Conservation (phyloP, 1,140 invertebrate genomes). For the Drosophila repleta region DNA sequence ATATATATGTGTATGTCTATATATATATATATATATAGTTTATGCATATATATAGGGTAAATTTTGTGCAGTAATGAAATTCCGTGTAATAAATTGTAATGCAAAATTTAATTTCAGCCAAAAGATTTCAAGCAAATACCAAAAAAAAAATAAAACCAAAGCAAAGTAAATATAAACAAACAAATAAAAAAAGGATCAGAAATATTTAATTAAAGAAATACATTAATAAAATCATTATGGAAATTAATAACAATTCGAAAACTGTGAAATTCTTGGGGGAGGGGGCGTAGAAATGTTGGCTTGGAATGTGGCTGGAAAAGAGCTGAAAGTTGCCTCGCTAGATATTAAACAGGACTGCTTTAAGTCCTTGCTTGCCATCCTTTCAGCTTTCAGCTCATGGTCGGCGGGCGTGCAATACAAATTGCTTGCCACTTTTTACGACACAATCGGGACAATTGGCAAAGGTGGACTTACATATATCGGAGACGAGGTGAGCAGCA, state of each 20-base stretch:
- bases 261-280: not conserved
- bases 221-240: constrained; percentile 76
- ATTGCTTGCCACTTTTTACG: constrained; percentile 51
- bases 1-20: constrained; percentile 8
- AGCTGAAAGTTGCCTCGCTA: too few relatives aligned
- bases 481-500: constrained; percentile 30
- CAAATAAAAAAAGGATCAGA: constrained; percentile 38
- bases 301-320: too few relatives aligned
- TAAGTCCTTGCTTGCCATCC: not conserved
- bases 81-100: constrained; percentile 61
- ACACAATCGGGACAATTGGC: constrained; percentile 61
- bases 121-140: constrained; percentile 17
- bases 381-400: not conserved
- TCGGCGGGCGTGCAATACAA: constrained; percentile 23
- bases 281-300: too few relatives aligned
- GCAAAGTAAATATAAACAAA: constrained; percentile 5
- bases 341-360: not conserved
- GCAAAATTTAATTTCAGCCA: constrained; percentile 58
- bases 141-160: constrained; percentile 29
- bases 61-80: constrained; percentile 35
- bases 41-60: constrained; percentile 13
- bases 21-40: constrained; percentile 6
- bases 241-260: constrained; percentile 45
- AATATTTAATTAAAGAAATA: constrained; percentile 69
- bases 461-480: constrained; percentile 53